Evolutionary conservation across 2,113 vertebrate genomes (phyloP).

Genomic region (Hyaena hyaena): DNA sequence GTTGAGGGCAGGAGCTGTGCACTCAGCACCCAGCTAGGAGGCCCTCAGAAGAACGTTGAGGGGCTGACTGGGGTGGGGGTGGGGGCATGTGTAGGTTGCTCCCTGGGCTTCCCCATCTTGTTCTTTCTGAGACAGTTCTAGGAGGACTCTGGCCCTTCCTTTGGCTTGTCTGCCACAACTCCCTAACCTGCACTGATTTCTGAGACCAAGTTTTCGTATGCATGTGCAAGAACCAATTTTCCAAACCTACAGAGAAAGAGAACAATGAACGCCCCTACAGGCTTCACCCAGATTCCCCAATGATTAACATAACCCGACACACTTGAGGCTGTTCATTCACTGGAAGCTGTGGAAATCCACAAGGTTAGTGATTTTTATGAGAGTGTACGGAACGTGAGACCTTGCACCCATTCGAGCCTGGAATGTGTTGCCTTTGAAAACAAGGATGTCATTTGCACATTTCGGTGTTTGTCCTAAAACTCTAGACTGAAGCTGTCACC

Average conservation of each 20-base stretch:
- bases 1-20: not conserved
- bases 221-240: not conserved
- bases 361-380: not conserved
- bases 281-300: too few species aligned
- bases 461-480: not conserved
- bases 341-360: not conserved
- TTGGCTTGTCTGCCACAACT: not conserved
- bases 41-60: not conserved
- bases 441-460: not conserved
- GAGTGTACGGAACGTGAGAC: fast-evolving
- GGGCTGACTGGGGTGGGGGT: not conserved
- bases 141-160: not conserved
- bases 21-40: not conserved
- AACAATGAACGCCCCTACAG: fast-evolving
- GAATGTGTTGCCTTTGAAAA: conserved; percentile 27
- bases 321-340: not conserved
- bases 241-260: not conserved
- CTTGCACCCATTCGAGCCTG: not conserved
- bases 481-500: not conserved
- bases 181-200: not conserved
- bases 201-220: not conserved
- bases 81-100: not conserved
- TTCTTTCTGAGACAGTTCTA: not conserved
- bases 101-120: not conserved
- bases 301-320: not conserved